phyloP scores from a whole-genome alignment of 2,797 vertebrate genomes.

The Cichlasoma orientale region DNA sequence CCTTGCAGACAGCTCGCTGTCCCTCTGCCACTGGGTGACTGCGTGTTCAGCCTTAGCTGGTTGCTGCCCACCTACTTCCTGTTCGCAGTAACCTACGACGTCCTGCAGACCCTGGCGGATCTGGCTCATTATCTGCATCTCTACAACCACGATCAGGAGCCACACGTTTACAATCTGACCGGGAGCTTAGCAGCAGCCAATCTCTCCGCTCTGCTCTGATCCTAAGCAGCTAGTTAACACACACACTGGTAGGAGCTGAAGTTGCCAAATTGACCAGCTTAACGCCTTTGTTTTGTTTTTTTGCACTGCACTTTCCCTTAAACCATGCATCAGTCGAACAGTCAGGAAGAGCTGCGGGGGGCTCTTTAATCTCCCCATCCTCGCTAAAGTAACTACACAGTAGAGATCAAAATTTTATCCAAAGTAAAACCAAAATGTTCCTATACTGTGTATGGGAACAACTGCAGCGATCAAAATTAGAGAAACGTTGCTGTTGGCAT shows the following conservation, averaged over 20 bases:
- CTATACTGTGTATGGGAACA: too few relatives aligned
- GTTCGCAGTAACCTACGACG: constrained; percentile 78
- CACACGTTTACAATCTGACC: constrained; percentile 24
- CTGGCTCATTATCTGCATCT: constrained; percentile 55
- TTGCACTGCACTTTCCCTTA: background rate
- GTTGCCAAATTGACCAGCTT: constrained; percentile 26
- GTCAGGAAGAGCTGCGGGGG: background rate
- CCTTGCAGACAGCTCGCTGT: constrained; percentile 64
- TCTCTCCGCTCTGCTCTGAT: constrained; percentile 42
- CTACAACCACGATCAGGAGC: constrained; percentile 25
- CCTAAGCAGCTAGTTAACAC: background rate
- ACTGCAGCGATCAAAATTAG: background rate
- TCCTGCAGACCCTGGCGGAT: constrained; percentile 70
- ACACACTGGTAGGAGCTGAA: background rate
- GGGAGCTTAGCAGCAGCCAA: constrained; percentile 36
- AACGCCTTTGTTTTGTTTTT: background rate
- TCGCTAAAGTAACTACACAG: background rate
- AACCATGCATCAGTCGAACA: background rate
- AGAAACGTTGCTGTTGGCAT: background rate
- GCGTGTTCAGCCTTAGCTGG: constrained; percentile 74
- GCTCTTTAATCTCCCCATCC: background rate
- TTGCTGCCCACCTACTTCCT: constrained; percentile 81
- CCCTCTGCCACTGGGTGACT: constrained; percentile 64
- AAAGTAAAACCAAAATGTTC: too few relatives aligned
- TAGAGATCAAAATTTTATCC: background rate